Conservation (phyloP, 2,797 vertebrate species). For the Mycteria americana region DNA sequence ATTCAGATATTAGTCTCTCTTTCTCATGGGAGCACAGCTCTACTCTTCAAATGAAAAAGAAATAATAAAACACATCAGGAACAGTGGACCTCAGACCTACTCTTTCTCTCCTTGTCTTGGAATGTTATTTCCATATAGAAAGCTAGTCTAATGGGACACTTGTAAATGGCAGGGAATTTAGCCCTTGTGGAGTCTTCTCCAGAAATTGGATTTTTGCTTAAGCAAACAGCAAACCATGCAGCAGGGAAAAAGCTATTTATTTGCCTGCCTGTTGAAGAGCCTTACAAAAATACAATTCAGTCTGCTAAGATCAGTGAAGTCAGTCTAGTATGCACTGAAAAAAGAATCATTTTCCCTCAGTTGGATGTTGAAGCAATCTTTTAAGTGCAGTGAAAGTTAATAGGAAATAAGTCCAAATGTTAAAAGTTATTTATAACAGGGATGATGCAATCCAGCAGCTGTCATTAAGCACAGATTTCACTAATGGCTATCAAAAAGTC, state of each 20-base stretch:
- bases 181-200: slow-evolving; percentile 73
- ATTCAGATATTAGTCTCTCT: slow-evolving; percentile 68
- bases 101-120: slow-evolving; percentile 72
- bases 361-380: slow-evolving; percentile 2
- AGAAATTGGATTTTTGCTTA: slow-evolving; percentile 85
- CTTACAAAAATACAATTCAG: slow-evolving; percentile 71
- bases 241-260: slow-evolving; percentile 76
- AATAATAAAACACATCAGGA: slow-evolving; percentile 77
- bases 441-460: neutral
- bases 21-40: slow-evolving; percentile 70
- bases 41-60: slow-evolving; percentile 74
- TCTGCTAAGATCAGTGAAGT: slow-evolving; percentile 45
- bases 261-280: slow-evolving; percentile 67
- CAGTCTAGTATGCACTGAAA: slow-evolving; percentile 25
- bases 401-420: neutral
- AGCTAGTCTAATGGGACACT: slow-evolving; percentile 77
- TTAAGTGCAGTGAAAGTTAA: slow-evolving; percentile 17
- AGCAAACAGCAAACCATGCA: slow-evolving; percentile 77
- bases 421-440: neutral
- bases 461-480: neutral
- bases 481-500: neutral
- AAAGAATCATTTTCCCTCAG: slow-evolving; percentile 34
- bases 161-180: slow-evolving; percentile 78
- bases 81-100: slow-evolving; percentile 70
- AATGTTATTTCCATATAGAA: slow-evolving; percentile 80